Percentiles rank a stretch among this genome's conserved stretches.
Evolutionary conservation across 2,888 invertebrate species (phyloP).

Genomic region (Dermolepida albohirtum): DNA sequence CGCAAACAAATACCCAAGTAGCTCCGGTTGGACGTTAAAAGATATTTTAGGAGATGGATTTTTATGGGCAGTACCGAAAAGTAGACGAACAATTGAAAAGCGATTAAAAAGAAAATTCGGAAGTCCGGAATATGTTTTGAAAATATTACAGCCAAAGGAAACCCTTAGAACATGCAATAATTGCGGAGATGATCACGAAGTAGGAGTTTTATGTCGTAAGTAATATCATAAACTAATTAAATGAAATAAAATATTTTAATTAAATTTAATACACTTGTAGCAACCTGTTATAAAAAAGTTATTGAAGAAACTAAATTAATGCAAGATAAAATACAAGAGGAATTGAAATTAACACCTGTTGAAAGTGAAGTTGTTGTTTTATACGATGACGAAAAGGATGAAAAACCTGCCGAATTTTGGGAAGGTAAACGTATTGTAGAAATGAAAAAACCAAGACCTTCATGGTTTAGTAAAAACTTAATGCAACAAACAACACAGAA

Average conservation of each 20-base stretch:
- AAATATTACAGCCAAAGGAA: slow-evolving; percentile 77
- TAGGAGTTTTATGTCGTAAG: slow-evolving; percentile 85
- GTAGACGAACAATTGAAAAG: slow-evolving; percentile 81
- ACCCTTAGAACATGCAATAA: slow-evolving; percentile 81
- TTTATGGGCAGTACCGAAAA: slow-evolving; percentile 85
- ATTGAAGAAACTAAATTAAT: slow-evolving; percentile 85
- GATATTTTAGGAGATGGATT: slow-evolving; percentile 80
- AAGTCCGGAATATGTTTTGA: slow-evolving; percentile 73
- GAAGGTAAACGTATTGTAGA: slow-evolving; percentile 85
- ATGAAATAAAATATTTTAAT: slow-evolving; percentile 24
- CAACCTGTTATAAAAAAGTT: slow-evolving; percentile 86
- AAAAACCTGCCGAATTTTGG: slow-evolving; percentile 72
- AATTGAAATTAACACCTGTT: slow-evolving; percentile 78
- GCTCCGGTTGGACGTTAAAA: slow-evolving; percentile 68
- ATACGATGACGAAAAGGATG: slow-evolving; percentile 83
- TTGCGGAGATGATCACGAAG: slow-evolving; percentile 88
- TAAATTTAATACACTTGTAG: slow-evolving; percentile 66
- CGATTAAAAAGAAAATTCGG: slow-evolving; percentile 81
- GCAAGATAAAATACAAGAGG: slow-evolving; percentile 78
- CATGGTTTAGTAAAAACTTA: slow-evolving; percentile 90
- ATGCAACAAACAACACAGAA: slow-evolving; percentile 82
- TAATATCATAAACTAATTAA: slow-evolving; percentile 45
- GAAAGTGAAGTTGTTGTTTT: slow-evolving; percentile 88
- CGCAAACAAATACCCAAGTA: slow-evolving; percentile 37
- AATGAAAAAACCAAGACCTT: slow-evolving; percentile 84